Evolutionary conservation across 2,113 vertebrate species (phyloP).

Genomic region (Hyaena hyaena): DNA sequence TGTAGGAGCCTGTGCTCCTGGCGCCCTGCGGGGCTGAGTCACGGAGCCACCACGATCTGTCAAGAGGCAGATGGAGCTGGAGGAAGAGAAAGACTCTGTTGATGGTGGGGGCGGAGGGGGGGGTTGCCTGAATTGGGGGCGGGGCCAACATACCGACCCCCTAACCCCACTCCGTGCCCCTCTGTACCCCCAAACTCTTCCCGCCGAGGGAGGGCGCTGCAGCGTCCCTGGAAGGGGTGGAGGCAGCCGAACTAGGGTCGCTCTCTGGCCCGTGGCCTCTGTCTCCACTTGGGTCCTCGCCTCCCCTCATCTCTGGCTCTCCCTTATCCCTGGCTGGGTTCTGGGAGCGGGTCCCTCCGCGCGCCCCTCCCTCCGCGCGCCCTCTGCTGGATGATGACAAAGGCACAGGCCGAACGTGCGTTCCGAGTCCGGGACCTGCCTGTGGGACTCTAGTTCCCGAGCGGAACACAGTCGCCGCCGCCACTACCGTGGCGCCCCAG

Average conservation of each 20-base stretch:
- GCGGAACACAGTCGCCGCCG: background rate
- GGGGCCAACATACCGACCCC: background rate
- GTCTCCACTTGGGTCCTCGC: background rate
- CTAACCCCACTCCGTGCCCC: background rate
- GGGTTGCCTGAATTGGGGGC: background rate
- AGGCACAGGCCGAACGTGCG: background rate
- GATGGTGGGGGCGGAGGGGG: background rate
- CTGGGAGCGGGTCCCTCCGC: background rate
- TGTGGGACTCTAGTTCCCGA: background rate
- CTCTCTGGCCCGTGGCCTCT: background rate
- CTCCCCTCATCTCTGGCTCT: background rate
- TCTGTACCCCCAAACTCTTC: background rate
- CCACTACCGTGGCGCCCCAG: background rate
- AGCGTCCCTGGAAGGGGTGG: background rate
- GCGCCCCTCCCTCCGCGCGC: slow-evolving; percentile 57
- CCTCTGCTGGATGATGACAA: slow-evolving; percentile 47
- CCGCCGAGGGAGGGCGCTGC: background rate
- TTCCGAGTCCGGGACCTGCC: background rate
- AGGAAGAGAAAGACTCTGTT: slow-evolving; percentile 30
- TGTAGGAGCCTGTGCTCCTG: background rate
- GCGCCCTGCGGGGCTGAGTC: slow-evolving; percentile 71
- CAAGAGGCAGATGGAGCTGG: slow-evolving; percentile 63
- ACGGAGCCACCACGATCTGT: slow-evolving; percentile 47
- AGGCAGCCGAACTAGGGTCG: background rate
- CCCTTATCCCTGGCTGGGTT: background rate